A percentile compares a stretch with the other conserved stretches of the same genome.
phyloP scores from a whole-genome alignment of 2,113 vertebrate genomes.

The Labrus mixtus region DNA sequence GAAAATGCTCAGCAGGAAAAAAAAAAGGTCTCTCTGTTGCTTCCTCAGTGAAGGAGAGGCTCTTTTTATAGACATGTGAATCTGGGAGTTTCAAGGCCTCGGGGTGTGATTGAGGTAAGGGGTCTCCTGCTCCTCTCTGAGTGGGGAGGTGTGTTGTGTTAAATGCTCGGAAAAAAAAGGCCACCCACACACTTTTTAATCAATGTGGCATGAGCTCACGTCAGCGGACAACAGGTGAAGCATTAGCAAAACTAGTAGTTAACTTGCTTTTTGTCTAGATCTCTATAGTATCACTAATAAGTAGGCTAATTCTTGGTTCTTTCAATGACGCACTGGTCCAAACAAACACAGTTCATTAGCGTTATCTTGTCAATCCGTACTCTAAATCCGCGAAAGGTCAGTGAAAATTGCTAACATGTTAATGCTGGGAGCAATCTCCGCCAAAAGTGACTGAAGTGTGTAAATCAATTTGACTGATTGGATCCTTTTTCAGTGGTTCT shows the following conservation, averaged over 20 bases:
- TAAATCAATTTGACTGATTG: slow-evolving; percentile 51
- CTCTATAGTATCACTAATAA: background rate
- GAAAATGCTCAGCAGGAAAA: slow-evolving; percentile 45
- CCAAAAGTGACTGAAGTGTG: slow-evolving; percentile 11
- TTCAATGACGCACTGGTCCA: no score
- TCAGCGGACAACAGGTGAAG: slow-evolving; percentile 49
- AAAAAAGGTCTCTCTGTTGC: slow-evolving; percentile 42
- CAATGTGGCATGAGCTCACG: slow-evolving; percentile 33
- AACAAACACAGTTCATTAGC: background rate
- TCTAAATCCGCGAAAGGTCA: slow-evolving; percentile 47
- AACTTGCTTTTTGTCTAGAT: background rate
- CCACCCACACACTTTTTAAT: slow-evolving; percentile 59
- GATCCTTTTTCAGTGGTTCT: slow-evolving; percentile 33
- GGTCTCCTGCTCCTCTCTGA: slow-evolving; percentile 51
- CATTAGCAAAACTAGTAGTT: slow-evolving; percentile 8
- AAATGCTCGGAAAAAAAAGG: background rate
- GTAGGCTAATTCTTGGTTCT: background rate
- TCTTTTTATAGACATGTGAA: slow-evolving; percentile 72
- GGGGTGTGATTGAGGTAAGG: slow-evolving; percentile 65
- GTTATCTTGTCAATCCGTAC: background rate
- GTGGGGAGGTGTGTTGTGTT: slow-evolving; percentile 20
- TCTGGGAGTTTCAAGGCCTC: slow-evolving; percentile 63
- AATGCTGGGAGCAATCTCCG: background rate
- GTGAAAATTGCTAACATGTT: background rate
- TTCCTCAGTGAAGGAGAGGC: slow-evolving; percentile 54